Percentiles rank a stretch among this genome's conserved stretches.
Evolutionary conservation across 2,113 vertebrate species (phyloP).

Genomic region (Cyprinodon tularosa): DNA sequence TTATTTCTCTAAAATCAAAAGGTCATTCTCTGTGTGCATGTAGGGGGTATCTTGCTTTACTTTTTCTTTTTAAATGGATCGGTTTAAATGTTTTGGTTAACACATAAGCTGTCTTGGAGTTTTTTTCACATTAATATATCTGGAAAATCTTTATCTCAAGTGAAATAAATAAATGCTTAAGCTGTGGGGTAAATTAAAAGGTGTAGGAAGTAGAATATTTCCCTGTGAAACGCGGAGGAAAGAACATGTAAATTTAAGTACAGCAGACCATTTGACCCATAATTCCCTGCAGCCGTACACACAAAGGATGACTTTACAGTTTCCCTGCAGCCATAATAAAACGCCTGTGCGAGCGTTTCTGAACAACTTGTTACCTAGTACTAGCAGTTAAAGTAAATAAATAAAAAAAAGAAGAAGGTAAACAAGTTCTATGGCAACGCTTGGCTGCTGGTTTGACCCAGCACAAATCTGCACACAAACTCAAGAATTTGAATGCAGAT

Average conservation of each 20-base stretch:
- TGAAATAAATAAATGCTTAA: neutral
- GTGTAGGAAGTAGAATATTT: neutral
- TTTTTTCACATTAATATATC: neutral
- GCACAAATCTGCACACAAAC: constrained; percentile 8
- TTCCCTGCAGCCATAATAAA: neutral
- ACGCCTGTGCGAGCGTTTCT: constrained; percentile 1
- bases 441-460: constrained; percentile 6
- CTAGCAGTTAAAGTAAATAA: neutral
- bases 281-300: neutral
- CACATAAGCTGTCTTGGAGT: too few relatives aligned
- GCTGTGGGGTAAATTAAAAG: neutral
- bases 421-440: constrained; percentile 29
- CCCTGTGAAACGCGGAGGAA: neutral
- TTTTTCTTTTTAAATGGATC: too few relatives aligned
- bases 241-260: neutral
- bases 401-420: constrained; percentile 10
- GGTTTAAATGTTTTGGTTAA: too few relatives aligned
- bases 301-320: neutral
- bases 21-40: too few relatives aligned
- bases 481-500: constrained; percentile 47
- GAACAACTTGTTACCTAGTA: neutral
- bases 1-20: too few relatives aligned
- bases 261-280: neutral
- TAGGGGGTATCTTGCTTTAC: too few relatives aligned
- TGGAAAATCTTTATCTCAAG: neutral